A percentile compares a stretch with the other conserved stretches of the same genome.
phyloP scores from a whole-genome alignment of 2,888 invertebrate genomes.

The Tribolium freemani region DNA sequence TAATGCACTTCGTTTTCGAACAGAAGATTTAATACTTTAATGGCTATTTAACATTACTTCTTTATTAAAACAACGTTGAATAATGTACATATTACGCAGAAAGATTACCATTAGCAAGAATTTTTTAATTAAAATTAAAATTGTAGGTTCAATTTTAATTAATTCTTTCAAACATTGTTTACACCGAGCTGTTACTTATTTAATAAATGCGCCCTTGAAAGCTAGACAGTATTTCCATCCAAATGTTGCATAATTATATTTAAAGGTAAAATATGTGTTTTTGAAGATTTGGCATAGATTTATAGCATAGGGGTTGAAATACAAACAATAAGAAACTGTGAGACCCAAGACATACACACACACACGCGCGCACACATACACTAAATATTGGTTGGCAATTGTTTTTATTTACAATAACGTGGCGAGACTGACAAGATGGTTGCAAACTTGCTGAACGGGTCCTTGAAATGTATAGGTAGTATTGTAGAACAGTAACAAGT shows the following conservation, averaged over 20 bases:
- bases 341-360: background rate
- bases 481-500: slow-evolving; percentile 40
- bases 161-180: background rate
- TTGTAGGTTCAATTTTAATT: slow-evolving; percentile 5
- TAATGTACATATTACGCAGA: no score
- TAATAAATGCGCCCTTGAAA: background rate
- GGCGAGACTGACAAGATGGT: slow-evolving; percentile 2
- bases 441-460: slow-evolving; percentile 29
- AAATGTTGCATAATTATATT: no score
- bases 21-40: no score
- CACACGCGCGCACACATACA: background rate
- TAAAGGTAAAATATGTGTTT: no score
- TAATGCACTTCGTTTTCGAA: no score
- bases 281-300: no score
- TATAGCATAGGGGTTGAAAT: background rate
- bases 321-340: background rate
- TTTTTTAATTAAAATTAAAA: slow-evolving; percentile 9
- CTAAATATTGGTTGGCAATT: background rate
- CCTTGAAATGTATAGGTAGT: slow-evolving; percentile 32
- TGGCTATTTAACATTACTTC: no score
- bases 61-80: no score
- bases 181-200: background rate
- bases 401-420: slow-evolving; percentile 15
- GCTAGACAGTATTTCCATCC: no score
- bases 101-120: background rate